Evolutionary conservation across 2,113 vertebrate genomes (phyloP).

Genomic region (Ptyas mucosa): DNA sequence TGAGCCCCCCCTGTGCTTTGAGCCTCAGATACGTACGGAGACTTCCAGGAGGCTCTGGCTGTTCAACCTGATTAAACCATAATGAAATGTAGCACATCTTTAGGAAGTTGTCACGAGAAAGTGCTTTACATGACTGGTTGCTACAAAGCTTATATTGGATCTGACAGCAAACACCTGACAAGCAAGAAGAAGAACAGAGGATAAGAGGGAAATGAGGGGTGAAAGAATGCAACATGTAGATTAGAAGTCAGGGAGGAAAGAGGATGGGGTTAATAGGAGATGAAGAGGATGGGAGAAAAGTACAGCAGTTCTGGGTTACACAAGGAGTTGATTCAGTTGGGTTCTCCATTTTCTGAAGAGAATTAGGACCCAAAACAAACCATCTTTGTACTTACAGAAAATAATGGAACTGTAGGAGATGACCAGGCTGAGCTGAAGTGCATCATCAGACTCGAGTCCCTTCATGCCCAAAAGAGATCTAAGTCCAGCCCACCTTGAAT

Average conservation of each 20-base stretch:
- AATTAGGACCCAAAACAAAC: background rate
- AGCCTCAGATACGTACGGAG: background rate
- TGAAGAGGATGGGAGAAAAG: background rate
- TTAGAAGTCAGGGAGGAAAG: background rate
- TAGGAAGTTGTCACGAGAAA: background rate
- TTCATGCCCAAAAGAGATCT: background rate
- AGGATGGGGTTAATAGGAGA: background rate
- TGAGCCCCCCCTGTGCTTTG: background rate
- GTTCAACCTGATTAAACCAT: slow-evolving; percentile 3
- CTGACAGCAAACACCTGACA: background rate
- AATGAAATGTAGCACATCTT: background rate
- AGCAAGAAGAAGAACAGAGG: background rate
- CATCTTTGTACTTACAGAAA: background rate
- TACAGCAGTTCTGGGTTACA: background rate
- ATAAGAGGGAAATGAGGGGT: background rate
- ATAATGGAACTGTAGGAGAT: background rate
- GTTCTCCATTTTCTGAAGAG: background rate
- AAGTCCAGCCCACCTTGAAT: background rate
- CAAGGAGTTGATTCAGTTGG: background rate
- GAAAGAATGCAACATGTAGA: background rate
- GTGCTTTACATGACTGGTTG: background rate
- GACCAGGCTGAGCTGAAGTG: background rate
- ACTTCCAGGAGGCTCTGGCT: slow-evolving; percentile 4
- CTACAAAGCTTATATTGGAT: background rate
- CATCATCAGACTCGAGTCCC: background rate